These are phyloP conservation scores for Euzophera pinguis DNA, from an alignment of 2,888 invertebrate species.

Conservation along the genomic window DNA sequence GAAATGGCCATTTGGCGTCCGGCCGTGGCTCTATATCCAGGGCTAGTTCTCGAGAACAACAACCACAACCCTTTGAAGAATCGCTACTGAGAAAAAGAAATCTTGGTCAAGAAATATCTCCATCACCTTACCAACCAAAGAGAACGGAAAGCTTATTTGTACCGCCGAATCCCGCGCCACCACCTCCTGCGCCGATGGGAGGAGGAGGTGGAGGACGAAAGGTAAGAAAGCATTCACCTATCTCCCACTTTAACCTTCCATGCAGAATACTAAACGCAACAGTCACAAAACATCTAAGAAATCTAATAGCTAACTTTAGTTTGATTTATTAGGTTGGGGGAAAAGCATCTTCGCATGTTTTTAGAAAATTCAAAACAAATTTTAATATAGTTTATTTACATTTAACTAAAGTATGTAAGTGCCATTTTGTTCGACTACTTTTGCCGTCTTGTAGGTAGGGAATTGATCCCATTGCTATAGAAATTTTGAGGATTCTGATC, in stretches of 20 bases:
- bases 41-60: slow-evolving; percentile 69
- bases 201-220: slow-evolving; percentile 66
- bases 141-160: slow-evolving; percentile 94
- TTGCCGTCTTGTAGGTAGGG: too few relatives aligned
- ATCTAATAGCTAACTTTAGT: too few relatives aligned
- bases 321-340: too few relatives aligned
- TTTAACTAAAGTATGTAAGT: too few relatives aligned
- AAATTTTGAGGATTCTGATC: too few relatives aligned
- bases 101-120: slow-evolving; percentile 93
- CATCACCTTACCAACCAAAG: slow-evolving; percentile 92
- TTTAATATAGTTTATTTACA: too few relatives aligned
- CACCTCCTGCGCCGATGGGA: slow-evolving; percentile 61
- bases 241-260: not conserved
- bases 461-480: too few relatives aligned
- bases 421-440: too few relatives aligned
- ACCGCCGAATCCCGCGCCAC: slow-evolving; percentile 65
- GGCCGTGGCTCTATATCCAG: slow-evolving; percentile 79
- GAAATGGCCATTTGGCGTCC: slow-evolving; percentile 84
- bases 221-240: slow-evolving; percentile 38
- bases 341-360: too few relatives aligned
- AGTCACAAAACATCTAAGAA: too few relatives aligned
- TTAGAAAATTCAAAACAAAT: too few relatives aligned
- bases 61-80: slow-evolving; percentile 90
- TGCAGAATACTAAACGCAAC: too few relatives aligned
- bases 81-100: slow-evolving; percentile 88